Percentiles rank a stretch among this genome's conserved stretches.
These are phyloP conservation scores for Arizona elegans DNA, from an alignment of 2,113 vertebrate species.

Conservation along the genomic window DNA sequence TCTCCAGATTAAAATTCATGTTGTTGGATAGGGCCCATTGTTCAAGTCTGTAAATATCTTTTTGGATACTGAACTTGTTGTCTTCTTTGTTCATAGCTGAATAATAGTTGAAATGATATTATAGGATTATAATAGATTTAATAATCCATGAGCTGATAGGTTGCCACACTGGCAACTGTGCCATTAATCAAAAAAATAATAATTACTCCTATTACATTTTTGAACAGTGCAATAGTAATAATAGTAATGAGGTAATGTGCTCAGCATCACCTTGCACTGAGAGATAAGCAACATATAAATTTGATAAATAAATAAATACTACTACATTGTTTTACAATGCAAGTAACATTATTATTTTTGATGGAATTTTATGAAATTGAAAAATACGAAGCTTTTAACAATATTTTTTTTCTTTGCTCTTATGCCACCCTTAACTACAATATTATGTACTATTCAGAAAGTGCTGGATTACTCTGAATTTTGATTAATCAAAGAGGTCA, in stretches of 20 bases:
- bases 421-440: constrained; percentile 25
- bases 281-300: not conserved
- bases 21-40: no score
- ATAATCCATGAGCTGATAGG: constrained; percentile 24
- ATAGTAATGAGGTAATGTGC: not conserved
- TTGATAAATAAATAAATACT: not conserved
- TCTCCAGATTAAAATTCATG: no score
- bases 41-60: no score
- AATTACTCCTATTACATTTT: not conserved
- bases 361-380: constrained; percentile 40
- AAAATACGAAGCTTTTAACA: not conserved
- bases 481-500: constrained; percentile 50
- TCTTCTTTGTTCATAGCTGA: constrained; percentile 36
- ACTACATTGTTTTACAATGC: not conserved
- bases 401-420: not conserved
- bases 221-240: not conserved
- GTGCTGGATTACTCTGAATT: constrained; percentile 46
- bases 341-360: constrained; percentile 20
- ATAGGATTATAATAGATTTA: constrained; percentile 26
- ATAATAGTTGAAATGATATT: constrained; percentile 4
- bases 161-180: not conserved
- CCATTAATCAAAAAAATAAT: not conserved
- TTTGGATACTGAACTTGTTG: no score
- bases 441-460: constrained; percentile 39
- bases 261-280: not conserved